Evolutionary conservation across 2,113 vertebrate genomes (phyloP), one percentile per base, ranked within the genome.

Genomic region (Ahaetulla prasina): DNA sequence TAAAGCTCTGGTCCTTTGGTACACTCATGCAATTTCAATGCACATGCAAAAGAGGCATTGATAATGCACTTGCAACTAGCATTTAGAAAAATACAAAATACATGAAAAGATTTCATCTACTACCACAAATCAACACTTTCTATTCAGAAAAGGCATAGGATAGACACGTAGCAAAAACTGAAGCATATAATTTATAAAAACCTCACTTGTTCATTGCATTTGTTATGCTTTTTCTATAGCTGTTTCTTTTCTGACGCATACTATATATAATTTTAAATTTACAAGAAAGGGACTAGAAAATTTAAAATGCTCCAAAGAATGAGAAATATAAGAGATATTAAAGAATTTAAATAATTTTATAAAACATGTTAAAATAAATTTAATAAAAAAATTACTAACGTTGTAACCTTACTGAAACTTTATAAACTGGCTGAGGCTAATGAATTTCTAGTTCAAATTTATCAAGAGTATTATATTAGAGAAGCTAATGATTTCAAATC

Each of bases 221-320:
- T 96, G 95, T 91, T 93, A 92, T 50, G 89, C 89, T 92, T 91
- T 96, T 96, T 97, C 92, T 87, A 94, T 94, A 93, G 57, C 89
- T 92, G 91, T 93, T 23, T 92, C 49, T 68, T 93, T 89, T 96
- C 93, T 96, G 92, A 47, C 89, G 53, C 89, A 92, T 57, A 63
- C 30, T n/a, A 4, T 25, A 92, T 95, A 86, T 92, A 93, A 94
- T 93, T 52, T 30, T 18, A 45, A 91, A 60, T 86, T 91, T 52
- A 52, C 93, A 89, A 43, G 90, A 96, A 96, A 93, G 63, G 93
- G 55, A 93, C 43, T 16, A 45, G 90, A 22, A 85, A 47, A 60
- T 91, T 80, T 95, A 49, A 94, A 94, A 95, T 43, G 39, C 92
- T 95, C 89, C 84, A 89, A 74, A 85, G 92, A 92, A 94, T 63